Evolutionary conservation across 2,113 vertebrate species (phyloP).

Genomic region (Actenoides hombroni): DNA sequence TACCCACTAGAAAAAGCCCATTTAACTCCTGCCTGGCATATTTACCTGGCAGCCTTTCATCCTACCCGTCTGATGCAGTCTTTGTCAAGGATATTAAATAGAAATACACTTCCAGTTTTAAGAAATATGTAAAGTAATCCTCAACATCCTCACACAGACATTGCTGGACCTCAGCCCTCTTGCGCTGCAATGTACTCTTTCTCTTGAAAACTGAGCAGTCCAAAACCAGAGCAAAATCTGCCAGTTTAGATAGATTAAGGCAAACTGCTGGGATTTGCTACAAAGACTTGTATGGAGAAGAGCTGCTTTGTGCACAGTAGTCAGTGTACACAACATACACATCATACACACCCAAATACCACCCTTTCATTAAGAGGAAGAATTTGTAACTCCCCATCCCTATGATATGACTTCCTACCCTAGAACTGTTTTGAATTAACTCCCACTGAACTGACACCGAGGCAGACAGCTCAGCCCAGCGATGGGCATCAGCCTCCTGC

Average conservation of each 20-base stretch:
- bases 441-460: not conserved
- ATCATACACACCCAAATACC: not conserved
- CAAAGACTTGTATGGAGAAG: not conserved
- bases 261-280: not conserved
- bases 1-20: not conserved
- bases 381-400: not conserved
- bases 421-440: not conserved
- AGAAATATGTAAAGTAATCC: not conserved
- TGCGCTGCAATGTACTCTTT: rapidly evolving
- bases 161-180: not conserved
- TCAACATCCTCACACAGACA: rapidly evolving
- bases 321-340: not conserved
- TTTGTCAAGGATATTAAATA: not conserved
- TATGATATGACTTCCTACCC: not conserved
- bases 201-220: not conserved
- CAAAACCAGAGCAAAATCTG: not conserved
- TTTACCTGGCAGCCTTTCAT: not conserved
- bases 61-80: not conserved
- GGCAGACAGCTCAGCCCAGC: not conserved
- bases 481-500: not conserved
- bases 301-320: not conserved
- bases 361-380: not conserved
- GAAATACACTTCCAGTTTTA: not conserved
- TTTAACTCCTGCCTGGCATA: conserved; percentile 18
- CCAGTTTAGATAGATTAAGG: not conserved